Conservation (phyloP, 2,888 invertebrate genomes). For the Morpho deidamia region DNA sequence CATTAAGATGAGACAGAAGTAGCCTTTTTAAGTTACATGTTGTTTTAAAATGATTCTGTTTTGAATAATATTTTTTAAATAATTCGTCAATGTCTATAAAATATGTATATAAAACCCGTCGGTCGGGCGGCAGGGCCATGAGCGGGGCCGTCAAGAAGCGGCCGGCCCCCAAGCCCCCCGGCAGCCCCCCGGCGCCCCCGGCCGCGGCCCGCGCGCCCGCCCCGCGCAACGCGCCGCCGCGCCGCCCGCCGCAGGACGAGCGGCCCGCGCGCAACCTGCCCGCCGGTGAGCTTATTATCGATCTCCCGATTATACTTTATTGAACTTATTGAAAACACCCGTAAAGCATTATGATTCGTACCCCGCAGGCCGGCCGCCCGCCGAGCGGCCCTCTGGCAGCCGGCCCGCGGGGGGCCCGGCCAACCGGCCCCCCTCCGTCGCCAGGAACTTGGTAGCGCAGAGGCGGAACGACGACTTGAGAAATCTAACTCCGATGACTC, state of each 20-base stretch:
- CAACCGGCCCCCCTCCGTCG: slow-evolving; percentile 10
- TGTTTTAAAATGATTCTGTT: too few species aligned
- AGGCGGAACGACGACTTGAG: slow-evolving; percentile 33
- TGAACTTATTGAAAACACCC: too few species aligned
- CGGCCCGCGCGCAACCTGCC: slow-evolving; percentile 49
- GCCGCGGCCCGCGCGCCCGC: slow-evolving; percentile 19
- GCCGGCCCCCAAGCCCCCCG: slow-evolving; percentile 35
- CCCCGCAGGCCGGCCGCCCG: slow-evolving; percentile 47
- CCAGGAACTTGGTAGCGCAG: slow-evolving; percentile 13
- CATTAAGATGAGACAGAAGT: too few species aligned
- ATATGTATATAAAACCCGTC: too few species aligned
- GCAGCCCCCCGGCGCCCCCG: slow-evolving; percentile 21
- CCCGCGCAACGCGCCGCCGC: slow-evolving; percentile 41
- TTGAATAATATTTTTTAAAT: too few species aligned
- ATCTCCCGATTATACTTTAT: too few species aligned
- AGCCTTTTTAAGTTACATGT: too few species aligned
- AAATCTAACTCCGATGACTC: slow-evolving; percentile 55
- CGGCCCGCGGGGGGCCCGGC: slow-evolving; percentile 15
- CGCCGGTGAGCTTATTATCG: slow-evolving; percentile 45
- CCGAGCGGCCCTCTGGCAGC: slow-evolving; percentile 35
- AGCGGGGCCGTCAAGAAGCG: slow-evolving; percentile 61
- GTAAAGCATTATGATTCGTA: too few species aligned
- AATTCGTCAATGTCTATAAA: too few species aligned
- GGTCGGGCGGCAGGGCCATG: slow-evolving; percentile 25
- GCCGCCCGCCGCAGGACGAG: slow-evolving; percentile 35